Base-by-base conservation (phyloP, 2,797 vertebrate genomes). In the Lacerta viridis region DNA sequence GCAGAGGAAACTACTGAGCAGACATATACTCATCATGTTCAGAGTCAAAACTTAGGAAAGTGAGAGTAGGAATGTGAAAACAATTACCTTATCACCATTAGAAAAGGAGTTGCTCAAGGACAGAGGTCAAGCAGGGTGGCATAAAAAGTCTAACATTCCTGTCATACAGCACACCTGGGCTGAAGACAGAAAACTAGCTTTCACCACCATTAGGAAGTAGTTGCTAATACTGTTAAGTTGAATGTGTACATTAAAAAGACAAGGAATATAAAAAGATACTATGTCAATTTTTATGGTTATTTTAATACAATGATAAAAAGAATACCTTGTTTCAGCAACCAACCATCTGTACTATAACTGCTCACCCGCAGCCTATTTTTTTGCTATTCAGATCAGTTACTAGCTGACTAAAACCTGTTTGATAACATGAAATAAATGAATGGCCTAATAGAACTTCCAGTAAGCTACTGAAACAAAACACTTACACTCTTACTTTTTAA, bases 211-310 rank as follows among this genome's bases (percentile, higher is more conserved):
- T 41, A 77, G 5, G 74, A 95, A 91, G 80, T 39, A 87, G 81
- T 87, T 55, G 71, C 20, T 87, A 83, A 29, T 55, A 84, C 20
- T 4, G 10, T 92, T 92, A 87, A 88, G 91, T 20, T 80, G 89
- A 92, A 91, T 91, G 92, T 88, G 84, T 92, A 93, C 84, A 95
- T 89, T 93, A 95, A 92, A 41, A 89, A 93, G 85, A 86, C 92
- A 93, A 76, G 86, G 89, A 94, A 90, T 91, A 87, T 85, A 94
- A 93, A 94, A 92, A 94, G 96, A 96, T 91, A 90, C 87, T 92
- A 96, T 93, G 89, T 87, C 0, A 84, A 71, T 89, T 93, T 95
- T 91, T 93, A 90, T 85, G 87, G 81, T 92, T 90, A 83, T 89
- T 95, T 86, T 88, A 89, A 92, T 83, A 88, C 91, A 94, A 93